Percentiles rank a stretch among this genome's conserved stretches.
Conservation (phyloP, 37 sponge, comb jelly and placozoan species). For the Halichondria panicea region DNA sequence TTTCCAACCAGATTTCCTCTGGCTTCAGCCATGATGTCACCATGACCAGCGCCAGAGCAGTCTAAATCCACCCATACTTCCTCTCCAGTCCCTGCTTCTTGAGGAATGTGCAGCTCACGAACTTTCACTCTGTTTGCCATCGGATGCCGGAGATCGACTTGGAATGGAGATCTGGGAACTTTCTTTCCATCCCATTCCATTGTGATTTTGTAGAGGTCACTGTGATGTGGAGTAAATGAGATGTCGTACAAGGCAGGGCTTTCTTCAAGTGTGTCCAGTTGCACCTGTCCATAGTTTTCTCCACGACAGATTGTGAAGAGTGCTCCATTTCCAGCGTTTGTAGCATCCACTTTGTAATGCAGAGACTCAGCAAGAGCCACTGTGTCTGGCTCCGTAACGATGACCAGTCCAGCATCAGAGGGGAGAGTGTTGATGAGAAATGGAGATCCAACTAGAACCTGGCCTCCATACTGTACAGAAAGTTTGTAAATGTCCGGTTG, state of each 20-base stretch:
- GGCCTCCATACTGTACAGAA: constrained; percentile 57
- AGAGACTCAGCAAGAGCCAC: constrained; percentile 21
- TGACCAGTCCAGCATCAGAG: constrained; percentile 43
- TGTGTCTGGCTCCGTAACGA: constrained; percentile 39
- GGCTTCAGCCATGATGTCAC: constrained; percentile 15
- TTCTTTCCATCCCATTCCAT: constrained; percentile 55
- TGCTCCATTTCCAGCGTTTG: constrained; percentile 64
- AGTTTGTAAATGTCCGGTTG: constrained; percentile 56
- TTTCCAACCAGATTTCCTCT: constrained; percentile 22
- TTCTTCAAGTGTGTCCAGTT: constrained; percentile 19
- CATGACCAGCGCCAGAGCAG: constrained; percentile 48
- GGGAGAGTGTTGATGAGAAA: constrained; percentile 68
- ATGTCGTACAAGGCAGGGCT: constrained; percentile 12
- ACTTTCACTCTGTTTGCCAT: constrained; percentile 45
- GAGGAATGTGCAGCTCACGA: constrained; percentile 45
- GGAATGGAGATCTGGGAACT: constrained; percentile 71
- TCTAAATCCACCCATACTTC: constrained; percentile 33
- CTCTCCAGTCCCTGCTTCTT: constrained; percentile 35
- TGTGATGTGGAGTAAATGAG: constrained; percentile 48
- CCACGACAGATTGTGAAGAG: constrained; percentile 53
- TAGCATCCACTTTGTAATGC: constrained; percentile 38
- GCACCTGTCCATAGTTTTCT: constrained; percentile 53
- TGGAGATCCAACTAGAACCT: constrained; percentile 71
- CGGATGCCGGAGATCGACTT: constrained; percentile 43
- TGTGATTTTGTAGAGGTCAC: constrained; percentile 45